Conservation (phyloP, 35 echinoderm and acorn worm genomes). For the Eucidaris tribuloides region DNA sequence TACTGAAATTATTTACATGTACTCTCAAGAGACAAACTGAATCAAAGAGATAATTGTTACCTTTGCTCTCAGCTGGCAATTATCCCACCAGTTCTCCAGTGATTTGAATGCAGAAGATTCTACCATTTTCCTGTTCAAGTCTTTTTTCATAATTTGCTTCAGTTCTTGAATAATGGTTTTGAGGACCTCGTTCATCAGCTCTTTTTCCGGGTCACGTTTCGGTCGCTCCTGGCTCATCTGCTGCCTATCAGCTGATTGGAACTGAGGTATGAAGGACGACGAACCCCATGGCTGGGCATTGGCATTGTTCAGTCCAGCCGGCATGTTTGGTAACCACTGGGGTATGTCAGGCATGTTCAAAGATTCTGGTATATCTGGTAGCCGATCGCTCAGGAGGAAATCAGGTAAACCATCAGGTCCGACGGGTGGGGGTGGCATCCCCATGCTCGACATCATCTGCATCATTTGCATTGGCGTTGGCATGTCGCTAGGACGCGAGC, state of each 20-base stretch:
- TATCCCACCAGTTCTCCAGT: conserved; percentile 87
- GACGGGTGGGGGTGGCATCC: conserved; percentile 40
- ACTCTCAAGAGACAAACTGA: too few species aligned
- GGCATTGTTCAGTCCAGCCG: background rate
- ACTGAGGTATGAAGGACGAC: background rate
- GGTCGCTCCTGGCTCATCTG: conserved; percentile 7
- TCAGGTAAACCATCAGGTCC: conserved; percentile 22
- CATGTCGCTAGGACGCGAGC: background rate
- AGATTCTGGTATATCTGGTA: too few species aligned
- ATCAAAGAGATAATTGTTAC: too few species aligned
- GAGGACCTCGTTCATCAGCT: conserved; percentile 54
- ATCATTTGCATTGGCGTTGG: background rate
- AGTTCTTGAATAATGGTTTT: conserved; percentile 68
- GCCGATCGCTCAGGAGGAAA: too few species aligned
- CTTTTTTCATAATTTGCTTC: conserved; percentile 88
- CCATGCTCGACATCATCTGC: conserved; percentile 68
- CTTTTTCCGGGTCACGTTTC: conserved; percentile 51
- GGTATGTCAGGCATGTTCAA: conserved; percentile 13
- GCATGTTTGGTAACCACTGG: background rate
- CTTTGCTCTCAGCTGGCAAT: conserved; percentile 64
- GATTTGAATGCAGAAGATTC: conserved; percentile 92
- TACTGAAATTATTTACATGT: too few species aligned
- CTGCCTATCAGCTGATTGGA: too few species aligned
- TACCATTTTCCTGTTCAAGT: conserved; percentile 85
- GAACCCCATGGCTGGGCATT: background rate